These are phyloP conservation scores for Lepisosteus oculatus DNA, from an alignment of 2,113 vertebrate species.

Conservation along the genomic window DNA sequence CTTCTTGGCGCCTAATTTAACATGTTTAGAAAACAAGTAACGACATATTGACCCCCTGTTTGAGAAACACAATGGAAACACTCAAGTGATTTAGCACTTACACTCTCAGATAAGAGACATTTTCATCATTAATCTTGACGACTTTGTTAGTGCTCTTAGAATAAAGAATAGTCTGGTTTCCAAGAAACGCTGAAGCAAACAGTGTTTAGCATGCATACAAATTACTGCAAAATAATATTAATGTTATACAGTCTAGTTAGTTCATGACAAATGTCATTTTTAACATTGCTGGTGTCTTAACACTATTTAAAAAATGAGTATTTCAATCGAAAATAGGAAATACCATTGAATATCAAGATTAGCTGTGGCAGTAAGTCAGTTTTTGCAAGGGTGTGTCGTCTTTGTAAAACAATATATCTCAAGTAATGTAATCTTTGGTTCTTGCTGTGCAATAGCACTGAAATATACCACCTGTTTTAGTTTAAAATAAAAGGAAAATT, in stretches of 20 bases:
- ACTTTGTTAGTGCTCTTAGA: background rate
- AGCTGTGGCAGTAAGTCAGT: too few relatives aligned
- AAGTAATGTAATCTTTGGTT: too few relatives aligned
- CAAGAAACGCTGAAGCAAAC: background rate
- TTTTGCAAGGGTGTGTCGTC: too few relatives aligned
- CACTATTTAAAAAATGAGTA: background rate
- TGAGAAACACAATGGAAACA: background rate
- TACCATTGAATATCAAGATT: too few relatives aligned
- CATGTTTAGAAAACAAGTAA: background rate
- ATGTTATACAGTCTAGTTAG: background rate
- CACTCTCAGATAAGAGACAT: background rate
- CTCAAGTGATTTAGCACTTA: conserved; percentile 5
- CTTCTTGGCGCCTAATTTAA: background rate
- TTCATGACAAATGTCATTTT: background rate
- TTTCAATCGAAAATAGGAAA: too few relatives aligned
- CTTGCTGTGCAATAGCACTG: too few relatives aligned
- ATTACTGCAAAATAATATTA: too few relatives aligned
- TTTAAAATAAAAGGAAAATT: too few relatives aligned
- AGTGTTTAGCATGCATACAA: background rate
- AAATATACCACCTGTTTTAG: too few relatives aligned
- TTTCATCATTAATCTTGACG: conserved; percentile 7
- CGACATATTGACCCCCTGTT: background rate
- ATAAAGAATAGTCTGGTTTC: background rate
- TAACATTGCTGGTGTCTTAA: background rate
- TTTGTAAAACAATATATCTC: too few relatives aligned